phyloP scores from a whole-genome alignment of 2,113 vertebrate species.

The Varanus salvator region DNA sequence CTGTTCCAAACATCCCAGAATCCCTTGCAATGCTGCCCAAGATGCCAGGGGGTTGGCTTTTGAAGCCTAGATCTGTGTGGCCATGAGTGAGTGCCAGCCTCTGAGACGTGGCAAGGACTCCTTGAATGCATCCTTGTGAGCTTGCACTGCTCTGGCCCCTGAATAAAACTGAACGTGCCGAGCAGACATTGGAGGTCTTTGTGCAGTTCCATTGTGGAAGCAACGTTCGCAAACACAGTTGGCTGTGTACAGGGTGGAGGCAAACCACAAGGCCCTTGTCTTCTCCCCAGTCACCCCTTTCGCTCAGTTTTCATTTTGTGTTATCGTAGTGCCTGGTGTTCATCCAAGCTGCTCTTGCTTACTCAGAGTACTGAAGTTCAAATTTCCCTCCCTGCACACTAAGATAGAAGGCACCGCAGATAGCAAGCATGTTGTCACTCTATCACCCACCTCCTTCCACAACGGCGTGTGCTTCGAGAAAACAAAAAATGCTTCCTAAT shows the following conservation, averaged over 20 bases:
- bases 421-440: not conserved
- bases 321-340: not conserved
- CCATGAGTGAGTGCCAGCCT: no score
- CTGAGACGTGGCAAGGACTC: no score
- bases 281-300: not conserved
- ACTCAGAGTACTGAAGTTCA: not conserved
- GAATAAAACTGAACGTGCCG: not conserved
- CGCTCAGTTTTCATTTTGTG: not conserved
- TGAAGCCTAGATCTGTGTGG: not conserved
- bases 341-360: constrained; percentile 3
- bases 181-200: not conserved
- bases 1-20: not conserved
- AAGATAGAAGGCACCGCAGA: not conserved
- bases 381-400: not conserved
- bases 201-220: not conserved
- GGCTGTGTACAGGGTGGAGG: not conserved
- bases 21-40: no score
- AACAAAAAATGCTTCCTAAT: not conserved
- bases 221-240: fast-evolving
- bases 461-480: not conserved
- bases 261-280: not conserved
- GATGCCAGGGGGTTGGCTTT: not conserved
- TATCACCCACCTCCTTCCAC: not conserved
- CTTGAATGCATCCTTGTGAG: not conserved
- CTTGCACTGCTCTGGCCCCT: no score